A percentile compares a stretch with the other conserved stretches of the same genome.
These are phyloP conservation scores for Netelia melanura DNA, from an alignment of 2,888 invertebrate genomes.

Conservation along the genomic window DNA sequence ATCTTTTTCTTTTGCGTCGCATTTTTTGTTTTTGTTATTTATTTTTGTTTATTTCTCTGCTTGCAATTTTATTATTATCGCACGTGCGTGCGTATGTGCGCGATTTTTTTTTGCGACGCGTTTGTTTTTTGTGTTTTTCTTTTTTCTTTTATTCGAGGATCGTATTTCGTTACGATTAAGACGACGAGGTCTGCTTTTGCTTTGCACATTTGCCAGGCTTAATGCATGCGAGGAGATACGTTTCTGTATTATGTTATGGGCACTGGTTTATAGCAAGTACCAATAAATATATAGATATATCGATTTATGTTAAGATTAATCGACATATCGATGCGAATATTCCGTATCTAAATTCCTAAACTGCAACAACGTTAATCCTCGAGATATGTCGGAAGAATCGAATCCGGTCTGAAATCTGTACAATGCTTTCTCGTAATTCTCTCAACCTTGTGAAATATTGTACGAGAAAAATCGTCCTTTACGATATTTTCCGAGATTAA, in stretches of 20 bases:
- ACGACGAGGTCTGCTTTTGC: slow-evolving; percentile 25
- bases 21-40: background rate
- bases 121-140: background rate
- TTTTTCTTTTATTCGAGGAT: slow-evolving; percentile 28
- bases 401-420: too few species aligned
- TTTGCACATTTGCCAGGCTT: slow-evolving; percentile 29
- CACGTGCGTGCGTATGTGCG: too few species aligned
- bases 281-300: background rate
- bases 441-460: too few species aligned
- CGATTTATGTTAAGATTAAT: background rate
- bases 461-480: too few species aligned
- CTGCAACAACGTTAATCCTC: too few species aligned
- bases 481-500: too few species aligned
- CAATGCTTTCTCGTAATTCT: too few species aligned
- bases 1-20: background rate
- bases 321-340: background rate
- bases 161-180: slow-evolving; percentile 62
- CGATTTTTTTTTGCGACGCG: too few species aligned
- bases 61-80: too few species aligned
- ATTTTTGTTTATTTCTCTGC: slow-evolving; percentile 14
- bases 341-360: background rate
- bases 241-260: background rate
- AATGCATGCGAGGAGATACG: slow-evolving; percentile 35
- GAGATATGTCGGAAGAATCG: too few species aligned
- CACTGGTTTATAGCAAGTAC: background rate